Evolutionary conservation across 2,797 vertebrate species (phyloP).

Genomic region (Poecilia gillii): DNA sequence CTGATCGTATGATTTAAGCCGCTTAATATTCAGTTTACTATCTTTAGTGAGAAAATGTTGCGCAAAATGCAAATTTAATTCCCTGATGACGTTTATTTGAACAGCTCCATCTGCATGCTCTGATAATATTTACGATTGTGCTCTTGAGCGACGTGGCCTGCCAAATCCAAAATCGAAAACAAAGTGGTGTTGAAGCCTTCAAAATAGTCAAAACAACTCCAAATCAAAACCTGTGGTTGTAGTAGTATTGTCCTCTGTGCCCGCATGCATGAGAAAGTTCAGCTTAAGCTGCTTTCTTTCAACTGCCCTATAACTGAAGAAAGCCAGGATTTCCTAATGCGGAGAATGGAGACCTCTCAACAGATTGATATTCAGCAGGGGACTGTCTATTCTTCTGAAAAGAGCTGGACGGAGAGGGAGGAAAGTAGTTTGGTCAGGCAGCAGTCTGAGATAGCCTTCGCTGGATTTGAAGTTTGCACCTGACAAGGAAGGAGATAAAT

Average conservation of each 20-base stretch:
- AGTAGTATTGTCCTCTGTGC: constrained; percentile 73
- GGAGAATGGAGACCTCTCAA: constrained; percentile 80
- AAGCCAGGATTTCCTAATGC: constrained; percentile 87
- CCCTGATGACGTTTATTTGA: not conserved
- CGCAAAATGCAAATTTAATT: not conserved
- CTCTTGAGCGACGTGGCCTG: constrained; percentile 50
- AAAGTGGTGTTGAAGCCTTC: constrained; percentile 60
- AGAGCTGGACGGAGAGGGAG: constrained; percentile 32
- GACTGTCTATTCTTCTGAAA: constrained; percentile 79
- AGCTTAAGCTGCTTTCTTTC: constrained; percentile 65
- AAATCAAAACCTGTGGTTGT: constrained; percentile 51
- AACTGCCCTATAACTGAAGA: constrained; percentile 75
- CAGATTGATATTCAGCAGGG: constrained; percentile 84
- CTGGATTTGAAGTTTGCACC: constrained; percentile 50
- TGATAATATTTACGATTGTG: constrained; percentile 67
- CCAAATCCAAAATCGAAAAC: constrained; percentile 39
- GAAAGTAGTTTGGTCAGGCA: constrained; percentile 43
- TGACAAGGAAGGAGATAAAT: constrained; percentile 48
- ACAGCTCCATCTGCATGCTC: constrained; percentile 38
- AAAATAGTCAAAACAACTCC: constrained; percentile 53
- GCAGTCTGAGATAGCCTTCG: constrained; percentile 40
- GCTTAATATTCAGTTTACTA: not conserved
- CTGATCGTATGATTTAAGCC: not conserved
- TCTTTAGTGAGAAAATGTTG: not conserved
- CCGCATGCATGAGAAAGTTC: constrained; percentile 79